Percentiles rank a stretch among this genome's conserved stretches.
Conservation (phyloP, 2,113 vertebrate genomes). For the Ceratotherium simum region DNA sequence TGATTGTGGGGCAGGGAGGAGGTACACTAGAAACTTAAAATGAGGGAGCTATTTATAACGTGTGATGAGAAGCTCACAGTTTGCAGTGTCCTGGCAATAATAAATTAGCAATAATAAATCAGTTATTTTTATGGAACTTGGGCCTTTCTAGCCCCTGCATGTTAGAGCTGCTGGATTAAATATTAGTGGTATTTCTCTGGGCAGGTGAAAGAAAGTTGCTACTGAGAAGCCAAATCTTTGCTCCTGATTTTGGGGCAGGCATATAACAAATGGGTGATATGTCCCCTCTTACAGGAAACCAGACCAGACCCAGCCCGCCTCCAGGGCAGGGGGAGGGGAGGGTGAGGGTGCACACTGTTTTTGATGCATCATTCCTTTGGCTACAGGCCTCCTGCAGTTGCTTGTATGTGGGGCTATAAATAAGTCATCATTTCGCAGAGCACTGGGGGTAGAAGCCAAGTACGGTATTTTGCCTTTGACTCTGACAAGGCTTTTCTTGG, state of each 20-base stretch:
- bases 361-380: slow-evolving; percentile 64
- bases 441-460: slow-evolving; percentile 34
- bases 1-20: background rate
- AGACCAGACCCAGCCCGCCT: too few species aligned
- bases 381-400: slow-evolving; percentile 54
- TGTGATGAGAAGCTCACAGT: background rate
- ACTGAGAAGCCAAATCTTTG: background rate
- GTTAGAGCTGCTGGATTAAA: too few species aligned
- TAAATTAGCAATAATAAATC: background rate
- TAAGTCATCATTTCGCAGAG: slow-evolving; percentile 69
- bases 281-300: background rate
- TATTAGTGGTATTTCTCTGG: background rate
- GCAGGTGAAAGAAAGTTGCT: background rate
- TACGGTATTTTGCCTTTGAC: background rate
- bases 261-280: too few species aligned
- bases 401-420: slow-evolving; percentile 77
- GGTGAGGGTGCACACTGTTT: background rate
- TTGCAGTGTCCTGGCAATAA: background rate
- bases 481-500: slow-evolving; percentile 22
- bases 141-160: background rate
- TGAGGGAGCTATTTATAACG: background rate
- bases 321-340: fast-evolving
- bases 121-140: background rate
- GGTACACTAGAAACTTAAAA: background rate
- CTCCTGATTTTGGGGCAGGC: background rate